These are phyloP conservation scores for Liasis olivaceus DNA, from an alignment of 2,797 vertebrate species.

Conservation along the genomic window DNA sequence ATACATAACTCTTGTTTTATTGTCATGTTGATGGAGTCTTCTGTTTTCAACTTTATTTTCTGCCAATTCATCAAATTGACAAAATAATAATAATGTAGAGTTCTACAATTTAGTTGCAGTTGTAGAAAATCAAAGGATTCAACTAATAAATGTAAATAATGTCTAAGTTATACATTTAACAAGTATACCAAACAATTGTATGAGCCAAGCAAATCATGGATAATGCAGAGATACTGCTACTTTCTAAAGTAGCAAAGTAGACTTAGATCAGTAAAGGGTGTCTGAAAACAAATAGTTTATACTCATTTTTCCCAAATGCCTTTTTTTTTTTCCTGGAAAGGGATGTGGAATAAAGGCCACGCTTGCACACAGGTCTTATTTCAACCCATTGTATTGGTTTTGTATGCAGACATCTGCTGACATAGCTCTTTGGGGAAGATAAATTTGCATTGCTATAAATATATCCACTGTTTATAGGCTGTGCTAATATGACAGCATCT, in stretches of 20 bases:
- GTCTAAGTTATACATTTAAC: not conserved
- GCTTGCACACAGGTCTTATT: not conserved
- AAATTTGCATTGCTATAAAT: conserved; percentile 1
- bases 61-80: not conserved
- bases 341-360: not conserved
- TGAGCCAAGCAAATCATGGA: not conserved
- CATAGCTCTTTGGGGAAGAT: not conserved
- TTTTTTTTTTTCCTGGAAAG: not conserved
- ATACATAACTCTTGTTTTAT: not conserved
- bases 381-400: not conserved
- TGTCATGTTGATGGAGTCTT: not conserved
- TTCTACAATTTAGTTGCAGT: not conserved
- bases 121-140: not conserved
- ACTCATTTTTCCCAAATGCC: not conserved
- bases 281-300: not conserved
- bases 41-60: not conserved
- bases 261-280: not conserved
- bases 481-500: not conserved
- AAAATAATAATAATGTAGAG: not conserved
- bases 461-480: not conserved
- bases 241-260: not conserved
- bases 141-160: not conserved
- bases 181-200: not conserved
- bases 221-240: not conserved
- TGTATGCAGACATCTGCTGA: not conserved